Base-by-base conservation (phyloP, 2,113 vertebrate genomes). In the Coturnix japonica region DNA sequence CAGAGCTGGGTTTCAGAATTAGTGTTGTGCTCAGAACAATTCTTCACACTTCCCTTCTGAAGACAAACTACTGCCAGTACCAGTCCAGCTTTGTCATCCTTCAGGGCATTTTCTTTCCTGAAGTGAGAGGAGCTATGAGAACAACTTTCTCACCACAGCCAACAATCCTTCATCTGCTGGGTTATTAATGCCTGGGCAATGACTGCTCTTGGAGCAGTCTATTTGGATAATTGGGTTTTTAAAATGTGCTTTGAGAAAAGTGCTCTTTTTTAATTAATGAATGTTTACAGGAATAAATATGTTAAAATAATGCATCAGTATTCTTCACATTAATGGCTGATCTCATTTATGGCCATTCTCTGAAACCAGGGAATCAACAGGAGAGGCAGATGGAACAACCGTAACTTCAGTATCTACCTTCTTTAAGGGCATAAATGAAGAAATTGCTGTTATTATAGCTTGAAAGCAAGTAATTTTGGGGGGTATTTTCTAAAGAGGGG, bases 401-500 rank as follows among this genome's bases (percentile, higher is more conserved):
- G 4, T 51, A 74, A 87, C 75, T 90, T 70, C 43, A 74, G 72
- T n/a, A 74, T 70, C 77, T 35, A 87, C 73, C 54, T 94, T 82
- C 84, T 84, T 95, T 89, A 90, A 94, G 91, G 94, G 93, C 91
- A 95, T 92, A 93, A 94, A 94, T 91, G 90, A 96, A 94, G 84
- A 96, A 97, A 97, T 94, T 90, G 86, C 75, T 81, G 75, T 95
- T 93, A 51, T 96, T 93, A 82, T 53, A 85, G 85, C 87, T 89
- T 97, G 96, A 97, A 97, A 97, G 96, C 93, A 94, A 91, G 91
- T 95, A 94, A 96, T 94, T 93, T 31, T 28, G 33, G 33, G 35
- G 60, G 35, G 11, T 69, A 23, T 94, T 87, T 91, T 90, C 66
- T 60, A 44, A 93, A 87, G 44, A 87, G 49, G 39, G 31, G 39